Conservation (phyloP, 64 coral and sea anemone genomes). For the Dendrophyllia cribrosa region DNA sequence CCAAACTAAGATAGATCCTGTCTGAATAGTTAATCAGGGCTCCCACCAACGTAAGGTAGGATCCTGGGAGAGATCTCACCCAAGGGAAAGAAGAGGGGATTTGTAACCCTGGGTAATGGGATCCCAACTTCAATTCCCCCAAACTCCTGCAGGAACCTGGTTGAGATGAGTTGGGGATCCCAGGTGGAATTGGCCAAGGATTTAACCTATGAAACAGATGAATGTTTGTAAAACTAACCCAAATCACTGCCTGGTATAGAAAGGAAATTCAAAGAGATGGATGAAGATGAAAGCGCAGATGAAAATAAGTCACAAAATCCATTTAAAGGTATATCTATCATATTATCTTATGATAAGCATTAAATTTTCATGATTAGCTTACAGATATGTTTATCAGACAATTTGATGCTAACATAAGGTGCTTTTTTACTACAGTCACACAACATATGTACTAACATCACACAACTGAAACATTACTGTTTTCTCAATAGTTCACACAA, state of each 20-base stretch:
- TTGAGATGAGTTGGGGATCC: background rate
- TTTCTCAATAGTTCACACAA: background rate
- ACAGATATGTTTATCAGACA: background rate
- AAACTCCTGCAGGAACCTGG: background rate
- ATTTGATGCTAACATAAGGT: background rate
- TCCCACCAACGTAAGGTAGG: background rate
- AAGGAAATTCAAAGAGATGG: no score
- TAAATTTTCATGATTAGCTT: no score
- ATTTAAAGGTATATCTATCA: background rate
- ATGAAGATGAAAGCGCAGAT: no score
- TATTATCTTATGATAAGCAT: no score
- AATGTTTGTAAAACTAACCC: background rate
- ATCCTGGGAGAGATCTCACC: no score
- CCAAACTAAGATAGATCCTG: slow-evolving; percentile 1
- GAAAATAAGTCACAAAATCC: background rate
- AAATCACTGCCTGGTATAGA: background rate
- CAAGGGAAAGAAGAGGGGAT: background rate
- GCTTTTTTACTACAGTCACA: background rate
- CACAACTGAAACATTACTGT: slow-evolving; percentile 1
- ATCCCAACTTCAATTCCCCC: background rate
- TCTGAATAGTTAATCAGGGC: no score
- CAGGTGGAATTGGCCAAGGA: no score
- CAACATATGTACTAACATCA: background rate
- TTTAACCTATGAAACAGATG: background rate
- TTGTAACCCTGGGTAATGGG: no score